Evolutionary conservation across 1,140 invertebrate species (phyloP), one percentile per base, ranked within the genome.

Genomic region (Drosophila malerkotliana): DNA sequence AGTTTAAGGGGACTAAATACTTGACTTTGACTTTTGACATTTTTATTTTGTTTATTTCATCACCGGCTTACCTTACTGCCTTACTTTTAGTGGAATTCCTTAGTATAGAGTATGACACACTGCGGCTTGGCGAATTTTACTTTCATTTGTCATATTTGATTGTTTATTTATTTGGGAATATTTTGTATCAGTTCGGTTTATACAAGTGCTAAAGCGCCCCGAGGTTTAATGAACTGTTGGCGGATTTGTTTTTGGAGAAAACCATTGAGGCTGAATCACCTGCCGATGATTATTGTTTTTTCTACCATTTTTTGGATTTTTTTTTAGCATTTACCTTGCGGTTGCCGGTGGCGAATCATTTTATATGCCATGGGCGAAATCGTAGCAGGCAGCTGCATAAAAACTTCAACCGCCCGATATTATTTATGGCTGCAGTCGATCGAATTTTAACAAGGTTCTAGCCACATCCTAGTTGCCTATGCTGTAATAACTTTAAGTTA

Each of bases 341-440:
- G 51, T 69, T 77, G 48, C 44, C 34, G 28, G 14, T 67, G 54
- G 45, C 51, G 52, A 37, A 45, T 67, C 54, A 59, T 21, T 85
- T 85, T 82, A 82, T 85, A 85, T 85, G 78, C 82, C 78, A 74
- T 58, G 58, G 78, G 74, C 78, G 77, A 85, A 85, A 84, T 80
- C 61, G 56, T 80, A 51, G 12, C 48, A 60, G 72, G 45, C 56
- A 81, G 81, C 64, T 77, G 57, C 53, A 77, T 63, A 74, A 71
- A 66, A 53, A 64, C 51, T 37, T 32, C 15, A 52, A 7, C n/a
- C 45, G 39, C 5, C 51, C 53, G 45, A 69, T 85, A 85, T 87
- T 81, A 81, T 85, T 87, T 78, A 85, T 75, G 82, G 26, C 24
- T 15, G 41, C 52, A 48, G 15, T 54, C 14, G 37, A 21, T 6